Conservation (phyloP, 2,113 vertebrate species). For the Deroptyus accipitrinus region DNA sequence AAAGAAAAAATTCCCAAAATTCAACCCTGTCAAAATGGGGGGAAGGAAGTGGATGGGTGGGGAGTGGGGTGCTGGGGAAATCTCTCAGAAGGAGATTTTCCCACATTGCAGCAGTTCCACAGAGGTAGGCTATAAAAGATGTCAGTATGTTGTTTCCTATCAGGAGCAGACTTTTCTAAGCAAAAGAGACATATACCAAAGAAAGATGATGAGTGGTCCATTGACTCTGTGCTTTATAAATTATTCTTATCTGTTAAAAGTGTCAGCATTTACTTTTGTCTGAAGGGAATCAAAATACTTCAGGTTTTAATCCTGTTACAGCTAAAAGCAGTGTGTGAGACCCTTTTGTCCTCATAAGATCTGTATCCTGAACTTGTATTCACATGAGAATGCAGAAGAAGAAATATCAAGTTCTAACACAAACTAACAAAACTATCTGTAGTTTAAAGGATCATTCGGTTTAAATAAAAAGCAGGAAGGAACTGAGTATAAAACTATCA, state of each 20-base stretch:
- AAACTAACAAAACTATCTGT: neutral
- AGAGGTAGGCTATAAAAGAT: neutral
- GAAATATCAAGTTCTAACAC: neutral
- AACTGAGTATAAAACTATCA: neutral
- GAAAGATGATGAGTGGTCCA: neutral
- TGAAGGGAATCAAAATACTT: neutral
- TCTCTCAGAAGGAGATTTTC: neutral
- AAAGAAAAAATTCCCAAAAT: neutral
- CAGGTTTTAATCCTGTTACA: neutral
- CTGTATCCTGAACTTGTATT: neutral
- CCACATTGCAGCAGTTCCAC: neutral
- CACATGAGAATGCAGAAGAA: neutral
- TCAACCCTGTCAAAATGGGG: neutral
- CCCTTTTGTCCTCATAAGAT: neutral
- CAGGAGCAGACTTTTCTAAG: neutral
- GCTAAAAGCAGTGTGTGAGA: neutral
- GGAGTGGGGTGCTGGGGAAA: neutral
- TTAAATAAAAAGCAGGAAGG: constrained; percentile 6
- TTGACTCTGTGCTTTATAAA: neutral
- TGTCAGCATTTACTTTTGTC: neutral
- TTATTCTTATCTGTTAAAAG: neutral
- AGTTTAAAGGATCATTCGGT: neutral
- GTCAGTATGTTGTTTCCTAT: neutral
- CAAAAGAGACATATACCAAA: neutral
- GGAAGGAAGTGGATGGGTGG: neutral